Evolutionary conservation across 2,888 invertebrate species (phyloP), one percentile per base, ranked within the genome.

Genomic region (Lutraria lutraria): DNA sequence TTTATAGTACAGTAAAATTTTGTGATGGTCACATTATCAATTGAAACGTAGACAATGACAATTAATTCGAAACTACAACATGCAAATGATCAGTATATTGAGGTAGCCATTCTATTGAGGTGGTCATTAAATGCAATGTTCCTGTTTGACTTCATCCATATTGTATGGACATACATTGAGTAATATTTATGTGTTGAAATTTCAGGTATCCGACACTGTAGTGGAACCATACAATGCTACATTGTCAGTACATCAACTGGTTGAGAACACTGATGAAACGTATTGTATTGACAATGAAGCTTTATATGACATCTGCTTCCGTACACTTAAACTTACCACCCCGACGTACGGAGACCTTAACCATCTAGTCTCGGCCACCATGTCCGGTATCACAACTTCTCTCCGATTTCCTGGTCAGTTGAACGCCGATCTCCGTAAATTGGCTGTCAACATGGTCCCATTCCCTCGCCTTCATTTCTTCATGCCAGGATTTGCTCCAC

Each of bases 401-500:
- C 92, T 93, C 34, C 56, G 95, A 93, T 91, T 96, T 87, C 93
- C 93, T 8, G 93, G 93, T 85, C 93, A 93, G 89, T 72, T 93
- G 86, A 93, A 93, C 87, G 93, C 93, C 34, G 93, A 93, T 91
- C 91, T 93, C 34, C 87, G 93, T 34, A 93, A 93, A 89, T 52
- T 93, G 83, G 93, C 93, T 31, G 90, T 90, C 83, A 90, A 90
- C 96, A 98, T 99, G 98, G 98, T 99, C n/a, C 99, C 99, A n/a
- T 99, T 99, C 97, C 99, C 99, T 89, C 98, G 98, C 93, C 97
- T 98, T 81, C 98, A 98, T 96, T 98, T 98, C 97, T 98, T 98
- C 96, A 98, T 98, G 97, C 98, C 98, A 83, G 99, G 98, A 98
- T 99, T 97, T 97, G 98, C 95, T 98, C 99, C 80, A 97, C 97